Evolutionary conservation across 2,888 invertebrate genomes (phyloP), one percentile per base, ranked within the genome.

Genomic region (Dermolepida albohirtum): DNA sequence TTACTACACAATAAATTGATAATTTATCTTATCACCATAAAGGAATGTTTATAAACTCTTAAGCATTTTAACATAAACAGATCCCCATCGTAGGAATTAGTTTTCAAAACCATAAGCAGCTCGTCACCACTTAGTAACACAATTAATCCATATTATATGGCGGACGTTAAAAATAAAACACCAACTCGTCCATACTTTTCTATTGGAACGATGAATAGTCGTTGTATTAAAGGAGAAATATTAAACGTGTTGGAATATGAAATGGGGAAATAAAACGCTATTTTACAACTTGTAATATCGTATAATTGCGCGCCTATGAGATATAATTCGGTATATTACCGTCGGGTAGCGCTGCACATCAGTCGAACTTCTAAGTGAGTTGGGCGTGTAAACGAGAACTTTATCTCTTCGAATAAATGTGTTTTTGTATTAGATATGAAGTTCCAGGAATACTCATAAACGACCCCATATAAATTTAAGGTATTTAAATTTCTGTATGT

Each of bases 371-470:
- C 75, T 74, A 77, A 78, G 78, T 78, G 77, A 78, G 78, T 77
- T 81, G 82, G 82, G 82, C 81, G 82, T 82, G 82, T 81, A 77
- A 76, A 76, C 73, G 73, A 73, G 72, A 72, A 75, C 74, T 73
- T 72, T 76, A 75, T 74, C 72, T 75, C 76, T 73, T 34, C 71
- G 74, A 75, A 73, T 77, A 78, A 78, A 77, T 78, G 78, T 80
- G 79, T 78, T 79, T 80, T 81, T 78, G 77, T 78, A 73, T 70
- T 74, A 76, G 78, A 79, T 79, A 81, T 81, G 80, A 78, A 74
- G 77, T 74, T 70, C 72, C 77, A 76, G 71, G 71, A 71, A 71
- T 66, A 59, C 47, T 27, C 66, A 57, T 55, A 49, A 66, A 49
- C 50, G 17, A n/a, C 41, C 52, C 34, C 43, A 22, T 43, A 22